Evolutionary conservation across 2,797 vertebrate species (phyloP).

Genomic region (Spinus olivaceus): DNA sequence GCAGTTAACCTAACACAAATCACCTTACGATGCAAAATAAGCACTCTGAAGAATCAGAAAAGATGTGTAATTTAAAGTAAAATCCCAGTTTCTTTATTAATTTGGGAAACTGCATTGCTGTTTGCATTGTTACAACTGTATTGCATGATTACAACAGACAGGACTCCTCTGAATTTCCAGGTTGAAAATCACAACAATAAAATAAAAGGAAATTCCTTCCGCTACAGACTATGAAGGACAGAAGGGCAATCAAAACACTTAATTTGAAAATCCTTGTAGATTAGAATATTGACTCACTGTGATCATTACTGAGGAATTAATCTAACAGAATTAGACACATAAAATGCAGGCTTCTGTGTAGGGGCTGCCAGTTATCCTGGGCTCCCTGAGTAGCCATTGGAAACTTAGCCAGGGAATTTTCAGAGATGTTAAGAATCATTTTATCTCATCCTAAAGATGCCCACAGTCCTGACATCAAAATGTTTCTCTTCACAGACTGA

Average conservation of each 20-base stretch:
- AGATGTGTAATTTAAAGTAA: not conserved
- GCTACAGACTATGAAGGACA: not conserved
- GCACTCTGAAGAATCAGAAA: not conserved
- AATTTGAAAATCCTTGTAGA: not conserved
- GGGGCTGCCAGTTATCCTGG: not conserved
- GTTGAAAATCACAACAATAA: not conserved
- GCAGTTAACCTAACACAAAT: constrained; percentile 31
- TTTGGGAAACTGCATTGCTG: not conserved
- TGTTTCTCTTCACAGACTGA: not conserved
- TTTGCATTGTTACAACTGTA: not conserved
- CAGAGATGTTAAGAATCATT: not conserved
- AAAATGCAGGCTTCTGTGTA: not conserved
- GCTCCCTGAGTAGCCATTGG: not conserved
- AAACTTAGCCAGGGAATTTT: not conserved
- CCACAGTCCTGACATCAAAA: not conserved
- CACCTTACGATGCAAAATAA: not conserved
- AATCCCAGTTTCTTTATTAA: not conserved
- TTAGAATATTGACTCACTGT: not conserved
- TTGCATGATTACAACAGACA: not conserved
- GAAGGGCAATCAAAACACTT: not conserved
- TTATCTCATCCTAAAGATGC: not conserved
- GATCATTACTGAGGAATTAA: not conserved
- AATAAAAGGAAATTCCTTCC: not conserved
- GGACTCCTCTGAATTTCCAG: not conserved
- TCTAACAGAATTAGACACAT: not conserved